Base-by-base conservation (phyloP, 2,797 vertebrate species). In the Darevskia mixta region DNA sequence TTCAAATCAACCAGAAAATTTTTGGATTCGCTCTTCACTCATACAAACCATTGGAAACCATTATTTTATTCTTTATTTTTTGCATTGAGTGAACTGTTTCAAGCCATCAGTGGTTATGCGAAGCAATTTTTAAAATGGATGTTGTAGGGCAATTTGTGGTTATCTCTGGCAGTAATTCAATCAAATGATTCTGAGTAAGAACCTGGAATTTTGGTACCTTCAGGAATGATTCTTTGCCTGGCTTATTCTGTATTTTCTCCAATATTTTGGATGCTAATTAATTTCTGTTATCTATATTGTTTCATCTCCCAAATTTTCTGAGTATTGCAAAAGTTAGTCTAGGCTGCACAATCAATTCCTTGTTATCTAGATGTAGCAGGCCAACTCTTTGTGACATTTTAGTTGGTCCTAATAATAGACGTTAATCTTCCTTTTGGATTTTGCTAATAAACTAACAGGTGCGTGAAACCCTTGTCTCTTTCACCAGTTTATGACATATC, bases 231-330 rank as follows among this genome's bases (percentile, higher is more conserved):
- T 5, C 72, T 72, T 32, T 49, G 17, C 17, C 17, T 45, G 4
- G 15, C 18, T 82, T n/a, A 45, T 29, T 69, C 41, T 3, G 7
- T 69, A 18, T 82, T 82, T 41, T 29, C 1, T 27, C 38, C 9
- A 41, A 27, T 35, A 61, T 61, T 61, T 18, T 80, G n/a, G 78
- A 27, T 58, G 20, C 11, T 80, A 5, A 13, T 20, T 43, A 3
- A 18, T 66, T 64, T 64, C 58, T 41, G 5, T 29, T n/a, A 43
- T n/a, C 66, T 78, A 41, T 55, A 27, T 15, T n/a, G 43, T 29
- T 49, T 49, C 77, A 7, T 82, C 75, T 88, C 18, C 81, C 27
- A 85, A 32, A 85, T 92, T 72, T 93, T 76, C 89, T 71, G 71
- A 90, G 72, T 64, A 45, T 75, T 55, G 11, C 88, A 91, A 89